Percentiles rank a stretch among this genome's conserved stretches.
phyloP scores from a whole-genome alignment of 2,888 invertebrate species.

The Dolichomitus sp. region DNA sequence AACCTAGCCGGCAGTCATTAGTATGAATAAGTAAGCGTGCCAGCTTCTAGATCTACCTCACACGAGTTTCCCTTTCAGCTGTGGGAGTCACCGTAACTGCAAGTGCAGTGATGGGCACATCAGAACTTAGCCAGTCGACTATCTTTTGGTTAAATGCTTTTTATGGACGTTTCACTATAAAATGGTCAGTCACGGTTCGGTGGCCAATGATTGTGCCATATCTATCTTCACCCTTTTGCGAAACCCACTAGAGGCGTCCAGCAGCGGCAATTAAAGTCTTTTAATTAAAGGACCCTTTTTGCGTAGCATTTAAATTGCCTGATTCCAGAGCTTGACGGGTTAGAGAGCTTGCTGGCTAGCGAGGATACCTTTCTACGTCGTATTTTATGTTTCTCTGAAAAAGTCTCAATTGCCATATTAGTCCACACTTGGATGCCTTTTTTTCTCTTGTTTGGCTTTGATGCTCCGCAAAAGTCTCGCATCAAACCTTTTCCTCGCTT shows the following conservation, averaged over 20 bases:
- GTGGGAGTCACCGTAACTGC: constrained; percentile 1
- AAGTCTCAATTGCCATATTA: background rate
- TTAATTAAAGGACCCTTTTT: constrained; percentile 82
- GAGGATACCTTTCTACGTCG: constrained; percentile 9
- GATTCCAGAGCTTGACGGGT: constrained; percentile 73
- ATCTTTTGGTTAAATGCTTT: background rate
- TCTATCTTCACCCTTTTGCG: constrained; percentile 15
- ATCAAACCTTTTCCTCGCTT: constrained; percentile 26
- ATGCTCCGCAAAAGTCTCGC: background rate
- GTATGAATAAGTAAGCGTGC: constrained; percentile 81
- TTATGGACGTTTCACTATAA: background rate
- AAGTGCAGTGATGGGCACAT: constrained; percentile 33
- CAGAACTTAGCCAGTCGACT: background rate
- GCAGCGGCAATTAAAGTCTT: constrained; percentile 81
- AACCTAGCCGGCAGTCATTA: constrained; percentile 77
- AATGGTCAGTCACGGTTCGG: constrained; percentile 1
- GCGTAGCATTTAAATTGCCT: constrained; percentile 84
- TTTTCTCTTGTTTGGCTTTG: constrained; percentile 18
- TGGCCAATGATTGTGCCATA: constrained; percentile 11
- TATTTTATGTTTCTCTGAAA: constrained; percentile 30
- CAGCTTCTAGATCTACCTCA: constrained; percentile 21
- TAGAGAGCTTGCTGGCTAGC: constrained; percentile 8
- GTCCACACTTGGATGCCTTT: background rate
- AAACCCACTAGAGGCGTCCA: constrained; percentile 40
- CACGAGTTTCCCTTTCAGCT: constrained; percentile 25